Conservation (phyloP, 2,888 invertebrate species). For the Calameuta idolon region DNA sequence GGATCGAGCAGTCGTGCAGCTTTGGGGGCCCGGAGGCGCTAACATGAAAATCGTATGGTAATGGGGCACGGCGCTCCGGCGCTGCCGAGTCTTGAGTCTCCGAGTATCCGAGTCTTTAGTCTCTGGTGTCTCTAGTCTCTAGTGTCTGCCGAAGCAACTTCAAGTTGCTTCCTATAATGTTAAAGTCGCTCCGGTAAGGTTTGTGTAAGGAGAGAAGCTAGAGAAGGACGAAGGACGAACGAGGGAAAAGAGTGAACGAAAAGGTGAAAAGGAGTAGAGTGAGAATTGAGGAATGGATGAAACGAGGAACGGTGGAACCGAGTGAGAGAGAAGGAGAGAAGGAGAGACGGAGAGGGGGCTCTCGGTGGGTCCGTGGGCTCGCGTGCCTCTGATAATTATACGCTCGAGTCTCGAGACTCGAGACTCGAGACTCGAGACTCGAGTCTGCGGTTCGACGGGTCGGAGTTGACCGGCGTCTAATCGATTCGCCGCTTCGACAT, state of each 20-base stretch:
- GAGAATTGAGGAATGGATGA: slow-evolving; percentile 22
- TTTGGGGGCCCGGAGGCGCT: slow-evolving; percentile 60
- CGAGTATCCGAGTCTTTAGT: neutral
- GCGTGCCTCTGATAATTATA: slow-evolving; percentile 64
- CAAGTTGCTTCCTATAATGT: slow-evolving; percentile 43
- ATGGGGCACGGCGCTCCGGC: slow-evolving; percentile 38
- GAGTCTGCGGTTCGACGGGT: slow-evolving; percentile 63
- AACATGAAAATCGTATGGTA: slow-evolving; percentile 65
- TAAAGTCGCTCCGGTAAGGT: slow-evolving; percentile 11
- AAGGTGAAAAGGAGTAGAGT: slow-evolving; percentile 18
- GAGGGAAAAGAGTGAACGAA: slow-evolving; percentile 22
- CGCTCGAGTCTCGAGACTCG: slow-evolving; percentile 49
- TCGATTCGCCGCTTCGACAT: slow-evolving; percentile 63
- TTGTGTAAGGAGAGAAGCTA: slow-evolving; percentile 2
- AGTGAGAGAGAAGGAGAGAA: slow-evolving; percentile 20
- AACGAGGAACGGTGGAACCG: slow-evolving; percentile 19
- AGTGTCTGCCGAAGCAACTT: slow-evolving; percentile 30
- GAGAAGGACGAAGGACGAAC: slow-evolving; percentile 15
- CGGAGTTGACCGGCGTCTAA: slow-evolving; percentile 65
- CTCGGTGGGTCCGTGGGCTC: slow-evolving; percentile 54
- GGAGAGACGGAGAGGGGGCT: slow-evolving; percentile 22
- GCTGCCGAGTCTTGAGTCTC: slow-evolving; percentile 1
- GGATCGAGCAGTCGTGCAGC: slow-evolving; percentile 54
- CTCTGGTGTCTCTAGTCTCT: no score
- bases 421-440: slow-evolving; percentile 54